A percentile compares a stretch with the other conserved stretches of the same genome.
phyloP scores from a whole-genome alignment of 2,113 vertebrate genomes.

The Osmerus mordax region DNA sequence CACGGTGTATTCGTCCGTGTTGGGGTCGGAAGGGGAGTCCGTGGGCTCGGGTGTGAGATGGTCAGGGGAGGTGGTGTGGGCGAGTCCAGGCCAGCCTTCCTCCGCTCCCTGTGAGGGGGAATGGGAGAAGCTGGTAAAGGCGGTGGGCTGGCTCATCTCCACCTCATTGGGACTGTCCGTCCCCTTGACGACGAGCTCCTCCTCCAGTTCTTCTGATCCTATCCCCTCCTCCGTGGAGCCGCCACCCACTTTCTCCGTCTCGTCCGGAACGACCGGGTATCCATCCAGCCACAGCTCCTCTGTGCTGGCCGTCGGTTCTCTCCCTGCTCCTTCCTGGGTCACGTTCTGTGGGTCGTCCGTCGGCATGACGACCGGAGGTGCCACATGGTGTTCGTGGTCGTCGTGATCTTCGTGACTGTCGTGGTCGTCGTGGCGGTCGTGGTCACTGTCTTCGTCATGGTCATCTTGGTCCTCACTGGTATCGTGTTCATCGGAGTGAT shows the following conservation, averaged over 20 bases:
- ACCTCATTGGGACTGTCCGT: slow-evolving; percentile 68
- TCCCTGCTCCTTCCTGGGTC: slow-evolving; percentile 52
- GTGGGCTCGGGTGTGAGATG: slow-evolving; percentile 34
- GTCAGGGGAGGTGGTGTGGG: slow-evolving; percentile 25
- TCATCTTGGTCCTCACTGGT: neutral
- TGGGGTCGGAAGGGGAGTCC: slow-evolving; percentile 35
- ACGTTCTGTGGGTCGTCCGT: slow-evolving; percentile 55
- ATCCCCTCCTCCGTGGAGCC: slow-evolving; percentile 64
- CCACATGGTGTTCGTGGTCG: slow-evolving; percentile 19
- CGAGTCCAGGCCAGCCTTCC: slow-evolving; percentile 27
- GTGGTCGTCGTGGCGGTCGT: slow-evolving; percentile 24
- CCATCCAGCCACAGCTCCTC: slow-evolving; percentile 88
- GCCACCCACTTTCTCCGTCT: slow-evolving; percentile 55
- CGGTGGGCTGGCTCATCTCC: slow-evolving; percentile 47
- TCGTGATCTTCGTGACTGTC: slow-evolving; percentile 33
- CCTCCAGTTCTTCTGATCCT: slow-evolving; percentile 15
- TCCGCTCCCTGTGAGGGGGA: slow-evolving; percentile 33
- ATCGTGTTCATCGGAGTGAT: slow-evolving; percentile 1
- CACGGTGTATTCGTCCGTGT: slow-evolving; percentile 37
- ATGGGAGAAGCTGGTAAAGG: slow-evolving; percentile 51
- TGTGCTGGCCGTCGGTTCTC: slow-evolving; percentile 63
- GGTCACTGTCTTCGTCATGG: neutral
- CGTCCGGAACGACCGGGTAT: slow-evolving; percentile 79
- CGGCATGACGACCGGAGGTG: slow-evolving; percentile 51
- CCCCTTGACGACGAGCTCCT: slow-evolving; percentile 18